A percentile compares a stretch with the other conserved stretches of the same genome.
These are phyloP conservation scores for Gallinago stenura DNA, from an alignment of 2,797 vertebrate species.

Conservation along the genomic window DNA sequence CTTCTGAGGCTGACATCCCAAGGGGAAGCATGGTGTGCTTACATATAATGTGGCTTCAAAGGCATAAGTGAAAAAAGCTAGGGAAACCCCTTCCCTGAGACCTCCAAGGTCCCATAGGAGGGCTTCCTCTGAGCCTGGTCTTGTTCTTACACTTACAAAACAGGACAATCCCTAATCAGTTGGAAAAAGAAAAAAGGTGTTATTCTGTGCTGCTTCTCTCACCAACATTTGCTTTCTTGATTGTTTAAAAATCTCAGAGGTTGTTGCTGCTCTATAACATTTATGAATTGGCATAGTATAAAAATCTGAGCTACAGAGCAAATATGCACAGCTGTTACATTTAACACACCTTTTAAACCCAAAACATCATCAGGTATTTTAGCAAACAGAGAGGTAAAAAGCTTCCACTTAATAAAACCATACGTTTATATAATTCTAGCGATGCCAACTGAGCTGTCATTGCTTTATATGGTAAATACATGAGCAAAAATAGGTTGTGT, in stretches of 20 bases:
- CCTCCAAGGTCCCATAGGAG: not conserved
- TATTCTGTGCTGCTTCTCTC: not conserved
- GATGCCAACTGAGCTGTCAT: not conserved
- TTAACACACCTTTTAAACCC: not conserved
- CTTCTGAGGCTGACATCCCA: not conserved
- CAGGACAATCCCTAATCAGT: not conserved
- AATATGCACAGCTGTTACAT: slow-evolving; percentile 21
- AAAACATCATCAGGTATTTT: not conserved
- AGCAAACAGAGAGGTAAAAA: slow-evolving; percentile 31
- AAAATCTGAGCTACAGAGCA: slow-evolving; percentile 1
- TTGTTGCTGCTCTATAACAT: slow-evolving; percentile 1
- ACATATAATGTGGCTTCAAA: not conserved
- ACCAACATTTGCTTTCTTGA: not conserved
- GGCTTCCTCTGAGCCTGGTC: not conserved
- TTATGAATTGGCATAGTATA: not conserved
- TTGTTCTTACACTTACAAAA: not conserved
- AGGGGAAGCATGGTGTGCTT: not conserved
- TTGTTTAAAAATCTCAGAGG: not conserved
- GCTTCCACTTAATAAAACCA: not conserved
- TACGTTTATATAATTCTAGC: not conserved
- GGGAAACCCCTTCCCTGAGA: not conserved
- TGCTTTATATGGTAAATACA: slow-evolving; percentile 41
- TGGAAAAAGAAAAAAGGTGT: not conserved
- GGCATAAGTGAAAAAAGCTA: not conserved
- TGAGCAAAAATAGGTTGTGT: slow-evolving; percentile 18